These are phyloP conservation scores for Paradoxurus hermaphroditus DNA, from an alignment of 2,113 vertebrate species.

Conservation along the genomic window DNA sequence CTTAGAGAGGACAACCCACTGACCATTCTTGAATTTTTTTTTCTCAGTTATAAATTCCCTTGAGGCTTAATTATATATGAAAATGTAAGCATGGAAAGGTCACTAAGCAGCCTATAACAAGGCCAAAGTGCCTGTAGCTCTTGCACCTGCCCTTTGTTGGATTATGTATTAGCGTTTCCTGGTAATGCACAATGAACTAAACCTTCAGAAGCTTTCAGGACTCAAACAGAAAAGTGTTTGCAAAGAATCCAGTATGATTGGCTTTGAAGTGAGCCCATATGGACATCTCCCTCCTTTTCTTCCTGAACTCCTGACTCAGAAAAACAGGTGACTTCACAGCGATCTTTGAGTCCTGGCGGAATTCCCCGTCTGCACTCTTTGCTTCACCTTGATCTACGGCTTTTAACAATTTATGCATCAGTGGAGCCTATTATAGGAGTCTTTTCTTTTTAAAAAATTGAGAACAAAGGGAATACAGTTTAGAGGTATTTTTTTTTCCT, in stretches of 20 bases:
- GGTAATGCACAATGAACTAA: neutral
- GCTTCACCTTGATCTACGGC: neutral
- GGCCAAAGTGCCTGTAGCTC: neutral
- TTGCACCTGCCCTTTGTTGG: neutral
- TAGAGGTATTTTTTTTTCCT: neutral
- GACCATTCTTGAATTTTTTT: neutral
- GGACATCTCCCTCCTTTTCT: neutral
- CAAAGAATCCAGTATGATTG: neutral
- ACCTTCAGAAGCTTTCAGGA: neutral
- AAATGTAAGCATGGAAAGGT: neutral
- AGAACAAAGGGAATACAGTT: conserved; percentile 1
- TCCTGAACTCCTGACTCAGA: neutral
- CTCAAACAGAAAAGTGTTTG: neutral
- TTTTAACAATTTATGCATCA: neutral
- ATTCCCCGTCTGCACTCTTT: neutral
- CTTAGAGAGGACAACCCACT: neutral
- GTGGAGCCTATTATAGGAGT: neutral
- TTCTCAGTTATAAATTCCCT: neutral
- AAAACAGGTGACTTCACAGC: neutral
- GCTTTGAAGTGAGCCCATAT: neutral
- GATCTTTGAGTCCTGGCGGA: neutral
- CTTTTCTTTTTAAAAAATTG: neutral
- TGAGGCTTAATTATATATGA: conserved; percentile 1
- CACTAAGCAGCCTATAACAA: neutral
- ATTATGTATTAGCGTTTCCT: neutral